phyloP scores from a whole-genome alignment of 1,140 invertebrate genomes.

The Pemphigus obesinymphae region DNA sequence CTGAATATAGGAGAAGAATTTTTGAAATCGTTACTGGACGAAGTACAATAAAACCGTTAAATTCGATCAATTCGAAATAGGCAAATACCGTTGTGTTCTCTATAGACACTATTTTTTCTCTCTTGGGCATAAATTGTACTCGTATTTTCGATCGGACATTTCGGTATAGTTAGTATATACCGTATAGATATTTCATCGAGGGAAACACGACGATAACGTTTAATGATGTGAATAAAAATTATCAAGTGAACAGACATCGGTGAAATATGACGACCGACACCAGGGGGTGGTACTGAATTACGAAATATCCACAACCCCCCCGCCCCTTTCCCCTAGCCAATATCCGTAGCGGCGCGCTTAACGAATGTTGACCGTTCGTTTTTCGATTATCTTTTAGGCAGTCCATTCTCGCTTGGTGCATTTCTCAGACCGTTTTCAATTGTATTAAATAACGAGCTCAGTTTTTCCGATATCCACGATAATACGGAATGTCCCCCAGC shows the following conservation, averaged over 20 bases:
- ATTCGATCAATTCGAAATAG: too few species aligned
- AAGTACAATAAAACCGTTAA: too few species aligned
- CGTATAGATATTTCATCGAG: too few species aligned
- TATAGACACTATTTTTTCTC: too few species aligned
- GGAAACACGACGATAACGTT: neutral
- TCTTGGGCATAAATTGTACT: too few species aligned
- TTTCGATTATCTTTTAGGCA: slow-evolving; percentile 34
- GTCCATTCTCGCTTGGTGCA: slow-evolving; percentile 2
- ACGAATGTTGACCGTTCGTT: slow-evolving; percentile 31
- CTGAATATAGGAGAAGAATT: too few species aligned
- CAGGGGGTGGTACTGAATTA: neutral
- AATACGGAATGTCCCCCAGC: neutral
- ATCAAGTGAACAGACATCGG: neutral
- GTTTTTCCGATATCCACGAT: slow-evolving; percentile 4
- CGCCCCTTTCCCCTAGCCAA: neutral
- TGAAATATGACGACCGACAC: neutral
- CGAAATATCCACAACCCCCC: neutral
- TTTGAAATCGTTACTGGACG: too few species aligned
- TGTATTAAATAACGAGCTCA: slow-evolving; percentile 30
- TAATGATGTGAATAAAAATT: neutral
- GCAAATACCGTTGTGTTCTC: too few species aligned
- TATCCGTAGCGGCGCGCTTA: too few species aligned
- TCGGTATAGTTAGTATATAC: too few species aligned
- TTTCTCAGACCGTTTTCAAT: slow-evolving; percentile 11
- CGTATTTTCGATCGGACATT: too few species aligned